Conservation (phyloP, 1,140 invertebrate genomes). For the Armadillidium nasatum region DNA sequence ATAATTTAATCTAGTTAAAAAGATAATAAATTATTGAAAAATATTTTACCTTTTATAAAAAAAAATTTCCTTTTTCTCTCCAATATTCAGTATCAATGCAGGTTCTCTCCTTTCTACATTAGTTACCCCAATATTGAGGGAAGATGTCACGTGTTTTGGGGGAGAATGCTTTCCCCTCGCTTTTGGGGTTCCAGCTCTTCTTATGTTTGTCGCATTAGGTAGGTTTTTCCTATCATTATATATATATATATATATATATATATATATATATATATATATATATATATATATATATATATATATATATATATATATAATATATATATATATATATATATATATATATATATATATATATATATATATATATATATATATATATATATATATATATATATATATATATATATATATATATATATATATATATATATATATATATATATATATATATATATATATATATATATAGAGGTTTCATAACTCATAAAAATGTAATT, state of each 20-base stretch:
- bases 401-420: too few species aligned
- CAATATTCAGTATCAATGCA: constrained; percentile 85
- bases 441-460: too few species aligned
- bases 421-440: too few species aligned
- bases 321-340: constrained; percentile 10
- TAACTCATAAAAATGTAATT: too few species aligned
- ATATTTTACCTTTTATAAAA: too few species aligned
- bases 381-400: too few species aligned
- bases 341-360: constrained; percentile 14
- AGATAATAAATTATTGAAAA: too few species aligned
- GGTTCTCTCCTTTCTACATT: constrained; percentile 86
- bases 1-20: too few species aligned
- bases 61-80: constrained; percentile 67
- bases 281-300: background rate
- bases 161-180: constrained; percentile 82
- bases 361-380: constrained; percentile 8
- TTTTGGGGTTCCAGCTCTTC: constrained; percentile 80
- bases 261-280: background rate
- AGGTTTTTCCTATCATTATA: constrained; percentile 50
- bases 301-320: background rate
- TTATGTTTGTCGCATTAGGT: constrained; percentile 78
- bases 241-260: background rate
- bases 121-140: constrained; percentile 76
- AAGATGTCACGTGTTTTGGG: constrained; percentile 75
- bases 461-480: too few species aligned